A percentile compares a stretch with the other conserved stretches of the same genome.
Evolutionary conservation across 2,797 vertebrate species (phyloP).

Genomic region (Mormyrops attenuatus): DNA sequence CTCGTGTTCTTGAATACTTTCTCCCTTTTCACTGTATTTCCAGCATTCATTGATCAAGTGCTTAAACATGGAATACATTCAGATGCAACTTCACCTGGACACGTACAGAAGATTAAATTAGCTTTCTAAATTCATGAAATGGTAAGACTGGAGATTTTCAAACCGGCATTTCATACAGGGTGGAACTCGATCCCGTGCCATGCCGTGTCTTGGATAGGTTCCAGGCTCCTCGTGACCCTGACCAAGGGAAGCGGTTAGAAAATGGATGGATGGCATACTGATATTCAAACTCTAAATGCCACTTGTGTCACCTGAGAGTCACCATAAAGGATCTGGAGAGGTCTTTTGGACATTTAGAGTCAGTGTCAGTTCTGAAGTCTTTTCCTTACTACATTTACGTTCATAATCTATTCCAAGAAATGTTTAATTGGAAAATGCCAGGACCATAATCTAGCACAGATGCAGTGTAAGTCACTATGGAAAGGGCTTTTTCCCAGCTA

Average conservation of each 20-base stretch:
- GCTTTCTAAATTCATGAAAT: not conserved
- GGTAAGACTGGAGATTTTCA: not conserved
- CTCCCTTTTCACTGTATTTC: not conserved
- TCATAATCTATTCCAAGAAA: conserved; percentile 27
- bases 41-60: not conserved
- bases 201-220: not conserved
- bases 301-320: not conserved
- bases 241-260: not conserved
- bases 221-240: not conserved
- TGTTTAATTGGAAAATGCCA: conserved; percentile 6
- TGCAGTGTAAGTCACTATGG: not conserved
- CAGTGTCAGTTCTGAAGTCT: conserved; percentile 21
- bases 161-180: not conserved
- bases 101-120: conserved; percentile 15
- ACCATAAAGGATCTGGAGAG: not conserved
- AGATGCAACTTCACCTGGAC: conserved; percentile 2
- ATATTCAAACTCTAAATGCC: not conserved
- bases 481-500: not conserved
- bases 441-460: conserved; percentile 2
- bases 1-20: not conserved
- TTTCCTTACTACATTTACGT: not conserved
- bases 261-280: not conserved
- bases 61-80: not conserved
- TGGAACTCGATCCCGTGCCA: not conserved
- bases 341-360: conserved; percentile 26